Evolutionary conservation across 1,140 invertebrate species (phyloP), one percentile per base, ranked within the genome.

Genomic region (Copidosoma floridanum): DNA sequence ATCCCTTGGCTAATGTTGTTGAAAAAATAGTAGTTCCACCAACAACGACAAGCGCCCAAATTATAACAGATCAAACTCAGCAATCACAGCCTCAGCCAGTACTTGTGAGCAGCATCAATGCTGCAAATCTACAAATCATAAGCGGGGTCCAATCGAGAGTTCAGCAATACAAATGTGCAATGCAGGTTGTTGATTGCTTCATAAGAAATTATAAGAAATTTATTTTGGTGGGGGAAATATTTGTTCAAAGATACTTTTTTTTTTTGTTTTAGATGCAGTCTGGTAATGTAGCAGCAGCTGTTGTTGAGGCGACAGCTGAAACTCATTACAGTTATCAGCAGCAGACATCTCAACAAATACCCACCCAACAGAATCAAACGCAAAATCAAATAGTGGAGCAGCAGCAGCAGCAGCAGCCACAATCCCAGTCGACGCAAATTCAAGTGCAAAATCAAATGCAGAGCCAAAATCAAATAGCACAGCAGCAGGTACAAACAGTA

Each of bases 121-220:
- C 82, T 14, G 78, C 81, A 1, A 81, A 82, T 56, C 80, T 83
- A 58, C 82, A 82, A 71, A 82, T 83, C 40, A 78, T 83, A 23
- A 80, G 77, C 46, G 82, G 81, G 29, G 71, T 78, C 11, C 80
- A 82, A 62, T 76, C 73, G 6, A 73, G 80, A 48, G 78, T 81
- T 20, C 79, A 82, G 59, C 80, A 81, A 57, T 82, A 80, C 59
- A 83, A 82, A 72, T 82, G 79, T 77, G 79, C 80, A 58, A 81
- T 82, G 78, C 79, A 80, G 78, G 79, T 81, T 50, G 38, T 70
- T 68, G 5, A 8, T 23, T 55, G 29, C 12, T 29, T 41, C 10
- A 53, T n/a, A n/a, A 32, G 27, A n/a, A 2, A 24, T 51, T 38
- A 27, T 24, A 6, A 24, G 8, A 50, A 18, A 14, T 46, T 24